Base-by-base conservation (phyloP, 2,888 invertebrate genomes). In the Abrostola tripartita region DNA sequence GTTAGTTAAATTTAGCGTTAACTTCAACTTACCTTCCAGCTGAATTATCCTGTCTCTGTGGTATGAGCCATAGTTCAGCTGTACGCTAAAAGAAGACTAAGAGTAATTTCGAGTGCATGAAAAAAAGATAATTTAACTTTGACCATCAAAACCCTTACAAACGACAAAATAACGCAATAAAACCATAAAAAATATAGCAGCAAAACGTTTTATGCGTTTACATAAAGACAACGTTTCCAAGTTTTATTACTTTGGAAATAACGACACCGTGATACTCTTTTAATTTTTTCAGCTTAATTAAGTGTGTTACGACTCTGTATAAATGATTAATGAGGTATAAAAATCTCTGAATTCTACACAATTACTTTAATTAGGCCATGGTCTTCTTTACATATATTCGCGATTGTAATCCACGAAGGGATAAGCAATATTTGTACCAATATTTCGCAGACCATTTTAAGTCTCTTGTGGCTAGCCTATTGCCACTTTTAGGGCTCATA, bases 171-270 rank as follows among this genome's bases (percentile, higher is more conserved):
- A 57, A 65, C 51, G 52, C 9, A 55, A 35, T 8, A 49, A 70
- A 59, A 35, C 52, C 62, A 75, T 75, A 75, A 75, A 74, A 62
- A 64, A 41, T 53, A 50, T 44, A 35, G 40, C 36, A 52, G 61
- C 58, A 59, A 62, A 74, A 78, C 51, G 12, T 74, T 47, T 78
- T 62, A 78, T 70, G 74, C 52, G 49, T 60, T 40, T 40, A 62
- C 60, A 54, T 60, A 47, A 58, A 59, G 42, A 63, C 52, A 47
- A 47, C 41, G 53, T 55, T 37, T 51, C 42, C 54, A 55, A 40
- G 42, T 65, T 71, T 75, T 65, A 73, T 75, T 54, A 61, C 60
- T 59, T 47, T 44, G 47, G 52, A 52, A 44, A 47, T 71, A 53
- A 71, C 36, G 63, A 71, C 51, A 36, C 38, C 37, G 41, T 53